phyloP scores from a whole-genome alignment of 2,797 vertebrate genomes.

The Hybognathus amarus region DNA sequence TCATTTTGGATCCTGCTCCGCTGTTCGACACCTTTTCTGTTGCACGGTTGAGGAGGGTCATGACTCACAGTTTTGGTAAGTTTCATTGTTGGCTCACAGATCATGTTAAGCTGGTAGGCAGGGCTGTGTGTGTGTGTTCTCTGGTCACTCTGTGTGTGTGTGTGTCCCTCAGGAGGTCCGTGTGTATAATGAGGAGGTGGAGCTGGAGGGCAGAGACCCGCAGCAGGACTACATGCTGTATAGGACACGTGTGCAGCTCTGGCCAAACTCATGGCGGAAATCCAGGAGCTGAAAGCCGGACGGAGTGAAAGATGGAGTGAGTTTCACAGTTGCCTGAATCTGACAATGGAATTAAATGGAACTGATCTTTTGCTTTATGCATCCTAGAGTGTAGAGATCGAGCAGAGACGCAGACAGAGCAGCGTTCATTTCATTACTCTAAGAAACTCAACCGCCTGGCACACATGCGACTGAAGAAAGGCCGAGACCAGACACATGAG shows the following conservation, averaged over 20 bases:
- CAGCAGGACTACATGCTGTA: constrained; percentile 89
- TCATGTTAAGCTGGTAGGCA: neutral
- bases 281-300: constrained; percentile 93
- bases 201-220: constrained; percentile 88
- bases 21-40: constrained; percentile 18
- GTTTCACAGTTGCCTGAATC: constrained; percentile 43
- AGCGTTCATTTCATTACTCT: constrained; percentile 97
- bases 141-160: constrained; percentile 71
- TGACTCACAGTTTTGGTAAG: neutral
- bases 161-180: constrained; percentile 84
- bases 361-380: neutral
- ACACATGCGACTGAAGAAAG: constrained; percentile 94
- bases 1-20: neutral
- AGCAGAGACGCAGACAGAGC: constrained; percentile 88
- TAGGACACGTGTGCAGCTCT: constrained; percentile 90
- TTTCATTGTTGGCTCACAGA: neutral
- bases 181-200: constrained; percentile 91
- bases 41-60: neutral
- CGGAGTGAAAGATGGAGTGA: constrained; percentile 91
- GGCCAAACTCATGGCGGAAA: constrained; percentile 92
- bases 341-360: neutral
- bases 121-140: neutral
- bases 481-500: constrained; percentile 97
- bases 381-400: constrained; percentile 84
- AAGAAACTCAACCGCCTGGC: constrained; percentile 97